A percentile compares a stretch with the other conserved stretches of the same genome.
Evolutionary conservation across 2,888 invertebrate species (phyloP).

Genomic region (Augochlorella aurata): DNA sequence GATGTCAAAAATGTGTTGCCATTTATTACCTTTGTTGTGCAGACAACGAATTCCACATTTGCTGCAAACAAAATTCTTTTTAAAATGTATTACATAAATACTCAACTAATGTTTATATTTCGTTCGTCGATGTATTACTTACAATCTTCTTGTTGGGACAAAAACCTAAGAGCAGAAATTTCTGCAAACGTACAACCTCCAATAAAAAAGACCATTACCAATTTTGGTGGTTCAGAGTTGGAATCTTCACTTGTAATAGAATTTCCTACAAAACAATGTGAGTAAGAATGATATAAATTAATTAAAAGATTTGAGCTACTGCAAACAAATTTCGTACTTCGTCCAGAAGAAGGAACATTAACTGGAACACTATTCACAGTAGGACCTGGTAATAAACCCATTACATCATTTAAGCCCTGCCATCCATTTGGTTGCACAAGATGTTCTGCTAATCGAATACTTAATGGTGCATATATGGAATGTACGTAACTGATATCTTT

Average conservation of each 20-base stretch:
- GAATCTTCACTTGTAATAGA: constrained; percentile 82
- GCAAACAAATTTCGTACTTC: constrained; percentile 61
- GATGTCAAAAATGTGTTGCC: constrained; percentile 92
- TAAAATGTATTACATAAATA: not conserved
- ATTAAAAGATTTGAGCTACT: constrained; percentile 9
- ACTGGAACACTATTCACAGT: constrained; percentile 80
- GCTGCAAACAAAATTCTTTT: constrained; percentile 78
- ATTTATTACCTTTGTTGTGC: constrained; percentile 96
- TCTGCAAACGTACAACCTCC: constrained; percentile 99
- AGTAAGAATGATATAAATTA: not conserved
- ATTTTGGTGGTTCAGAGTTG: constrained; percentile 84
- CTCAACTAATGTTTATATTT: not conserved
- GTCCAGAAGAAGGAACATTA: constrained; percentile 56
- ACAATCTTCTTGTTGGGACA: constrained; percentile 89
- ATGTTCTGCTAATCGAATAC: constrained; percentile 92
- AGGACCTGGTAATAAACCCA: constrained; percentile 92
- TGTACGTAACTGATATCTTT: constrained; percentile 96
- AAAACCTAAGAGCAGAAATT: constrained; percentile 89
- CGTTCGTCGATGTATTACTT: constrained; percentile 52
- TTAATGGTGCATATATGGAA: constrained; percentile 96
- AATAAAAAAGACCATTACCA: constrained; percentile 96
- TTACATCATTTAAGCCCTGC: constrained; percentile 91
- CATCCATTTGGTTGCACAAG: constrained; percentile 89
- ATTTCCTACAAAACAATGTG: constrained; percentile 74
- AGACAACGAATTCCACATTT: constrained; percentile 93